Base-by-base conservation (phyloP, 2,888 invertebrate species). In the Linnaemya vulpina region DNA sequence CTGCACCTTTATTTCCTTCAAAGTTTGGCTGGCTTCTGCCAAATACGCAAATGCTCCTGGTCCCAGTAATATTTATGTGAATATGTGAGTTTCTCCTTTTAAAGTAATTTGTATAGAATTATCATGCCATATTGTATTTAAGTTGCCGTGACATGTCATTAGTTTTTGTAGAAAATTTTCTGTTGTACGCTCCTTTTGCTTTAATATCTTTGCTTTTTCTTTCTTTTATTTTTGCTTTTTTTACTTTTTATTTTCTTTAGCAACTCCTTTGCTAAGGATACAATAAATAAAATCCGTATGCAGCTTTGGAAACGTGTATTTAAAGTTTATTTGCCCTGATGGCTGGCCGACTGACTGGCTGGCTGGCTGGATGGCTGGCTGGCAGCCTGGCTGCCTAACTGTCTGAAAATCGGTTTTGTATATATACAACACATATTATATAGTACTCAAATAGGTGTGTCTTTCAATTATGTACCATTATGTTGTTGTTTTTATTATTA, bases 101-200 rank as follows among this genome's bases (percentile, higher is more conserved):
- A 71, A 40, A 58, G 65, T 58, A 58, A 83, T 83, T 77, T 83
- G 58, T 77, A 71, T 77, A 60, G 30, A 73, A 49, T 40, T 76
- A 80, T 74, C 84, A 75, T 71, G 75, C 70, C 70, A 79, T 81
- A 55, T 63, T 76, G 62, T 76, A 38, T 70, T 83, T 75, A 75
- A 76, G 75, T 76, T 84, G 46, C 71, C 71, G 67, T 84, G 84
- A 80, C 80, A 84, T 84, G 79, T 84, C 79, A 84, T 84, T 80
- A 84, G 74, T 80, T 71, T 79, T 70, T 58, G 51, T 51, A 58
- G 75, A 60, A 65, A 84, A 71, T 58, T 75, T 70, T 62, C 15
- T 67, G 58, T 58, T 49, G 35, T 75, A 43, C 30, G 60, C 71
- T 53, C 9, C 35, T 49, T 62, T 25, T 71, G 53, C 38, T 79